Evolutionary conservation across 2,113 vertebrate species (phyloP).

Genomic region (Hippoglossus stenolepis): DNA sequence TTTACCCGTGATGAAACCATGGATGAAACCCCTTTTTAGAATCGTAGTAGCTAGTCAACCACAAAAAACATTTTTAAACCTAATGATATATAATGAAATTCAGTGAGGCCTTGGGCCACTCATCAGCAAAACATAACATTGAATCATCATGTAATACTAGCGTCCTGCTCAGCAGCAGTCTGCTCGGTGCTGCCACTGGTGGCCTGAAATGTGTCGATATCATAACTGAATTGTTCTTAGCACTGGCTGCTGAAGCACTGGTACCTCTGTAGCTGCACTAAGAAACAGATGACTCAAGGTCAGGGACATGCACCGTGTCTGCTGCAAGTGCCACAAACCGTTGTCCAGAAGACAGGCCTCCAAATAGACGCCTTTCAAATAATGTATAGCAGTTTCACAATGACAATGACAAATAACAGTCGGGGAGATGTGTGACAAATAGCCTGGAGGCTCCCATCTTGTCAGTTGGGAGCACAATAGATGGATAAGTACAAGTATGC

Average conservation of each 20-base stretch:
- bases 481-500: not conserved
- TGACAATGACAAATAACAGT: not conserved
- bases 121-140: too few species aligned
- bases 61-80: too few species aligned
- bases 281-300: conserved; percentile 1
- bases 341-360: too few species aligned
- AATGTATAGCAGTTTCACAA: not conserved
- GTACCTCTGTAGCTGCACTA: too few species aligned
- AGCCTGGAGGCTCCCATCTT: not conserved
- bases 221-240: not conserved
- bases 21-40: too few species aligned
- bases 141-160: too few species aligned
- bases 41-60: too few species aligned
- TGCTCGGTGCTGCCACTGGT: not conserved
- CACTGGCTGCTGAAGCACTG: not conserved
- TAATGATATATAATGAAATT: too few species aligned
- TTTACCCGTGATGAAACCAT: too few species aligned
- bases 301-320: not conserved
- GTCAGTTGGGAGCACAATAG: not conserved
- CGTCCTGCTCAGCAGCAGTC: not conserved
- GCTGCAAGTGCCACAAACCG: not conserved
- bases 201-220: not conserved
- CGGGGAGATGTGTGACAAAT: not conserved
- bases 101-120: too few species aligned
- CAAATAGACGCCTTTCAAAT: too few species aligned